Evolutionary conservation across 2,113 vertebrate species (phyloP).

Genomic region (Esox niger): DNA sequence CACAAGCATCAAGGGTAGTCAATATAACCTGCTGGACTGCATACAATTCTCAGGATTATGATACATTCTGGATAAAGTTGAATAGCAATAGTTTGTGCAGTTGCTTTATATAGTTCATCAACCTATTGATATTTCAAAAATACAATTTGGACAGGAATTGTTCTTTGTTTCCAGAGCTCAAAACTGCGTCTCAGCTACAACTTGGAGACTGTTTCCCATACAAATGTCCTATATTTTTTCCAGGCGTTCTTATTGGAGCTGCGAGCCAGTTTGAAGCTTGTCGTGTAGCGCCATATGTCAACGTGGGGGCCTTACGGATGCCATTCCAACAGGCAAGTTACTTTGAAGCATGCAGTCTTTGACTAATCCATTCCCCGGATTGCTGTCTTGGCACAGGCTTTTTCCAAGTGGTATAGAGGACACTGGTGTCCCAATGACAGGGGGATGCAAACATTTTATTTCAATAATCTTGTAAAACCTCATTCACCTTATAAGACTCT

Average conservation of each 20-base stretch:
- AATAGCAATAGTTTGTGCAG: neutral
- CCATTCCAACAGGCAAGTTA: constrained; percentile 98
- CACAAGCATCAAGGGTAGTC: neutral
- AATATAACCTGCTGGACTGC: no score
- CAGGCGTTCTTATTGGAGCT: constrained; percentile 95
- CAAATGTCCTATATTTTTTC: constrained; percentile 34
- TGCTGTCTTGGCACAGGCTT: constrained; percentile 62
- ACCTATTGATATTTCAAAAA: neutral
- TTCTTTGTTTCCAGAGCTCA: neutral
- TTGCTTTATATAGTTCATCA: no score
- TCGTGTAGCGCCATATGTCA: constrained; percentile 97
- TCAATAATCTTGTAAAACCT: neutral
- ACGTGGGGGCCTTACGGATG: constrained; percentile 96
- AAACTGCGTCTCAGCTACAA: neutral
- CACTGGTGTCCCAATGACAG: constrained; percentile 48
- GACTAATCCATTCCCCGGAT: constrained; percentile 56
- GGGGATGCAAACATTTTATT: constrained; percentile 51
- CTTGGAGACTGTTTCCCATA: neutral
- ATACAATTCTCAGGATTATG: no score
- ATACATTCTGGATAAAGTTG: no score
- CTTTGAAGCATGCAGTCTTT: constrained; percentile 59
- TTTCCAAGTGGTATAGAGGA: constrained; percentile 54
- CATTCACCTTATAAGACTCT: neutral
- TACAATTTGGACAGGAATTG: neutral
- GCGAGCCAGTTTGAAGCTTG: constrained; percentile 98